Evolutionary conservation across 2,888 invertebrate species (phyloP), one percentile per base, ranked within the genome.

Genomic region (Corbicula japonica): DNA sequence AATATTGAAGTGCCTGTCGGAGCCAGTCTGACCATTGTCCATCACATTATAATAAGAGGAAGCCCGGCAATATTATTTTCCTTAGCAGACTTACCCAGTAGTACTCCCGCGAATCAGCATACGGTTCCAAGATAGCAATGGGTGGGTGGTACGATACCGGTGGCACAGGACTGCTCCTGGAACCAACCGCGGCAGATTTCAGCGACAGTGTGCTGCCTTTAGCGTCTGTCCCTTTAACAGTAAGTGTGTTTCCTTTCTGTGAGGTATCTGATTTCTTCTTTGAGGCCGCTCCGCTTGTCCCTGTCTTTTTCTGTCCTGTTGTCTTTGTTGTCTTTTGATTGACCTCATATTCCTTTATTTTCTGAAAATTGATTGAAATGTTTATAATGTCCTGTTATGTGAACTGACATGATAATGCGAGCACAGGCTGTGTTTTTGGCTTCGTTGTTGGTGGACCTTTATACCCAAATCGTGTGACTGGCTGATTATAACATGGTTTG

Each of bases 81-180:
- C n/a, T 10, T 30, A 61, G 8, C 12, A 70, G 6, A 12, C 12
- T 18, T 12, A 72, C 71, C 80, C 71, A 77, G 61, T 87, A 87
- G 58, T 86, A 87, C n/a, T 73, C 77, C 6, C 71, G 44, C 10
- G 84, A 75, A 52, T 86, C 77, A 30, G 82, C 75, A 0, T 63
- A 56, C 18, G 79, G 65, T 2, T 86, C 86, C n/a, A 84, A 74
- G 21, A 71, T 76, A 1, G 65, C 65, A 5, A 87, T 74, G 1
- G 80, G 77, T 15, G 85, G 85, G 28, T 87, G 86, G 41, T 73
- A 76, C 1, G 48, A 26, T 12, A 76, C 66, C 21, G 65, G 71
- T 12, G 46, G 54, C 15, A 44, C 62, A 21, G 52, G 23, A 2
- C 62, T 44, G 4, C 50, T 34, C 15, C 73, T 50, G 48, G 41